Evolutionary conservation across 2,113 vertebrate species (phyloP), one percentile per base, ranked within the genome.

Genomic region (Oncorhynchus masou): DNA sequence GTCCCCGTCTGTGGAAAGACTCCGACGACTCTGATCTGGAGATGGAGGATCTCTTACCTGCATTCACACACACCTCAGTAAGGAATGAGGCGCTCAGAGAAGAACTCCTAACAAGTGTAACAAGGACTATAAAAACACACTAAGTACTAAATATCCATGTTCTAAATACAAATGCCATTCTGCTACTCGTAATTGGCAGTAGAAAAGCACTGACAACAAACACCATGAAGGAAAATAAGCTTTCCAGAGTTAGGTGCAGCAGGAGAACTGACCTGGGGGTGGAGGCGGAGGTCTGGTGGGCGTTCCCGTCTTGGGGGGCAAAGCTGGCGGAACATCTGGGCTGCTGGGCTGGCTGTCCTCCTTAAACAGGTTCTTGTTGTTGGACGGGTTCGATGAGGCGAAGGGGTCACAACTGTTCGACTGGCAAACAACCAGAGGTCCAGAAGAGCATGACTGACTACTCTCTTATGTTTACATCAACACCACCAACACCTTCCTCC

Each of bases 271-370:
- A 98, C 97, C 96, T 91, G 96, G 97, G 62, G 97, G 96, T 51
- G 96, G 97, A 13, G 97, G 98, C 57, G 97, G 97, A 8, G 97
- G 96, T 87, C 98, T 92, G 11, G 98, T 97, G 75, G 98, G 97
- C 7, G 97, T 99, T 85, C 96, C 97, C 2, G 92, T 96, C 91
- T 99, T 99, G 19, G 98, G 98, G 13, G 98, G 97, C 87, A 98
- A 89, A 39, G 97, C 97, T 68, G 98, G 98, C 82, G 98, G 97
- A 54, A 95, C 81, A n/a, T 97, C 97, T 27, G 96, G 87, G 84
- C 74, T 90, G 74, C 77, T 89, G 82, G 92, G 90, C 82, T 89
- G 86, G 16, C 85, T 79, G 73, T 95, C 91, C 16, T 96, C 96
- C 81, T 96, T 95, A 87, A 96, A 96, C 65, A 94, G 71, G 79